Evolutionary conservation across 2,888 invertebrate genomes (phyloP), one percentile per base, ranked within the genome.

Genomic region (Neelides folsomi): DNA sequence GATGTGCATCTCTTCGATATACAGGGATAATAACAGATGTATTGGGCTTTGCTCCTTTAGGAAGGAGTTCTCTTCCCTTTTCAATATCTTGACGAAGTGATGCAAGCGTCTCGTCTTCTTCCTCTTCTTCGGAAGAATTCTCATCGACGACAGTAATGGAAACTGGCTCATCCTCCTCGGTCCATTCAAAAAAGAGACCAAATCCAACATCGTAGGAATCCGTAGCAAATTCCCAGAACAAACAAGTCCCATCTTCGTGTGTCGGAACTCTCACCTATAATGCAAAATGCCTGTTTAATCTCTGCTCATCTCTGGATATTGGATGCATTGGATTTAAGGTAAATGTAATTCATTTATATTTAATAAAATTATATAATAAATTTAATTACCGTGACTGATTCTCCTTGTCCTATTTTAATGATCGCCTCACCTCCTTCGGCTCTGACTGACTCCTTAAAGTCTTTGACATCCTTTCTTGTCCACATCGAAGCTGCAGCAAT

Each of bases 161-260:
- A 4, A 93, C 89, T 39, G 78, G 85, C 40, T 83, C 83, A 0
- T 84, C 79, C 1, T 89, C 80, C 69, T 85, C 89, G 49, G 84
- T 86, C 92, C 95, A 98, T 73, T 98, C 98, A 71, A 99, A 99
- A 71, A 86, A 94, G 46, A 99, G 80, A 1, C 98, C 98, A 72
- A 99, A 99, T 70, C 83, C 92, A 66, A 99, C 86, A 70, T 99
- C 98, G 68, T 94, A 98, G 68, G 83, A 82, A 70, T 99, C 98
- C 0, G 98, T 97, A 12, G 95, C 94, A 71, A 98, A 99, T 75
- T 99, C 98, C 97, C 97, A 98, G 73, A 93, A 97, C 38, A 99
- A 75, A 66, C 88, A 85, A 1, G 84, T 80, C 0, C 97, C 97
- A 66, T 88, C 85, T 59, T 84, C 82, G 69, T 94, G 92, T 0